Percentiles rank a stretch among this genome's conserved stretches.
phyloP scores from a whole-genome alignment of 2,797 vertebrate species.

The Pipistrellus pygmaeus region DNA sequence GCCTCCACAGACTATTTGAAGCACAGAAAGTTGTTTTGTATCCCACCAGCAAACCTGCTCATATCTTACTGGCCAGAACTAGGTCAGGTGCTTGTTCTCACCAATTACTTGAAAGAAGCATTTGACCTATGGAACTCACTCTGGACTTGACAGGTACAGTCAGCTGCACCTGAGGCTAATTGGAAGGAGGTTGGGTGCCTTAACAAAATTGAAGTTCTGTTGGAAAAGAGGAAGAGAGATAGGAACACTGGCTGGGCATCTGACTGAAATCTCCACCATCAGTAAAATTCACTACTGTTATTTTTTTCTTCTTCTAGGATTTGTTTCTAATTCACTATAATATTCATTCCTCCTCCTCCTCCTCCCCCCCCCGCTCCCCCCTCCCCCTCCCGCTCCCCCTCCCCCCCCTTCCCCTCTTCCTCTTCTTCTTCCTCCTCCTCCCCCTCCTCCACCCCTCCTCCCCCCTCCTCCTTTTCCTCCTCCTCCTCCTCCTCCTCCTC shows the following conservation, averaged over 20 bases:
- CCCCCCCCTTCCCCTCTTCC: too few species aligned
- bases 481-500: too few species aligned
- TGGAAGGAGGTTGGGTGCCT: background rate
- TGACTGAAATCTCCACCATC: constrained; percentile 8
- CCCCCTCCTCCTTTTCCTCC: too few species aligned
- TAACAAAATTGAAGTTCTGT: background rate
- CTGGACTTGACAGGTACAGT: background rate
- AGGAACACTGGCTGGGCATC: background rate
- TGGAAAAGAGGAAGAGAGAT: background rate
- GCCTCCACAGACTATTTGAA: background rate
- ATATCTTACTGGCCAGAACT: background rate
- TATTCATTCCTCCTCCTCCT: too few species aligned
- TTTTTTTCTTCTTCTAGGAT: background rate
- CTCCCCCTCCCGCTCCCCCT: too few species aligned
- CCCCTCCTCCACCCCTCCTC: too few species aligned
- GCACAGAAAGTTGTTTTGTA: background rate
- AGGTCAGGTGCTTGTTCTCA: background rate
- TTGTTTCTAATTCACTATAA: too few species aligned
- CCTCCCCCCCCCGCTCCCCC: too few species aligned
- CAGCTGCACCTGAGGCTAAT: background rate
- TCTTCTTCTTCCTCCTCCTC: too few species aligned
- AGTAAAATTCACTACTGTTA: background rate
- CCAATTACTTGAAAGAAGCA: background rate
- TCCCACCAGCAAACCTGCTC: background rate
- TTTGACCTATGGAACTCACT: background rate